Evolutionary conservation across 2,113 vertebrate species (phyloP), one percentile per base, ranked within the genome.

Genomic region (Triplophysa siluroides): DNA sequence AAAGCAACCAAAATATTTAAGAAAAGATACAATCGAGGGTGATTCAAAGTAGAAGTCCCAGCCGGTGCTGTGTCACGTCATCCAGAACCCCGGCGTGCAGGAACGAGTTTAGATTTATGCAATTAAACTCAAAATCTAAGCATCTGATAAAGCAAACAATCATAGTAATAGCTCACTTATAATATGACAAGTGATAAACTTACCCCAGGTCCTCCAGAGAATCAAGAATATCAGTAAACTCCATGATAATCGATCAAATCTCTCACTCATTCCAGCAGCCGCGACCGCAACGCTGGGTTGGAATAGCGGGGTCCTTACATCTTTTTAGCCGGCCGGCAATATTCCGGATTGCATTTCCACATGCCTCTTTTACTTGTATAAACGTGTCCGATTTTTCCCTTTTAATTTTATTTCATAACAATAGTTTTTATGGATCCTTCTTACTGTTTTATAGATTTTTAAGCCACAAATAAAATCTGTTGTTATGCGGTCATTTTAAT

Each of bases 191-290:
- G 21, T 33, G 7, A 65, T 65, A 14, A 2, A 62, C 72, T 18
- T 43, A 84, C 83, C 83, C 80, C n/a, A 84, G 54, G 64, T 84
- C 83, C 66, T 84, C 83, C 47, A 84, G 67, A 72, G 80, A 84
- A 45, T 84, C 83, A 78, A 82, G 80, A 62, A 84, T 79, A 65
- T 82, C 80, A 33, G 26, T 56, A 16, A 76, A 33, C 50, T 69
- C 45, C 83, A 72, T 70, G 13, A 8, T 58, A 16, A 58, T 2
- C 16, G 19, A 9, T 8, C 12, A 19, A 54, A 68, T 64, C 23
- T n/a, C 29, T 43, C 56, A 10, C 64, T 16, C 11, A 38, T 38
- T 38, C 43, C 24, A 9, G 24, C 66, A 50, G 38, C 33, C 8
- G 71, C 18, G 65, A 29, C 65, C 70, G 63, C 38, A 77, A 54